These are phyloP conservation scores for Nylanderia fulva DNA, from an alignment of 1,140 invertebrate species.

Conservation along the genomic window DNA sequence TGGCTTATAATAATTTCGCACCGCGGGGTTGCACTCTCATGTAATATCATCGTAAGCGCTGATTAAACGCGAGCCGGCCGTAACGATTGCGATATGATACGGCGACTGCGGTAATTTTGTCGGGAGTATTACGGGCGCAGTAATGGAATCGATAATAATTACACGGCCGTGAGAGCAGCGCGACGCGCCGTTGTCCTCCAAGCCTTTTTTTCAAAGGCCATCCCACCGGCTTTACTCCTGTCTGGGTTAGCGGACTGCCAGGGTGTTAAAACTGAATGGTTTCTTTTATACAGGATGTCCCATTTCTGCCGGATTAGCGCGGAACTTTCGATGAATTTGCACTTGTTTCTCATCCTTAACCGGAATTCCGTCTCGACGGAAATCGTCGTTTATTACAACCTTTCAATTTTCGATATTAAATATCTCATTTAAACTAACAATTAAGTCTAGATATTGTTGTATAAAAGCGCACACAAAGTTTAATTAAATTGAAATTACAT, in stretches of 20 bases:
- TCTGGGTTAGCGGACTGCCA: background rate
- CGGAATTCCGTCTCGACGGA: too few relatives aligned
- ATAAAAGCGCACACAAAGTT: background rate
- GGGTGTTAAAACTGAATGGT: conserved; percentile 17
- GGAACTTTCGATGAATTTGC: conserved; percentile 8
- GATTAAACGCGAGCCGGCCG: conserved; percentile 69
- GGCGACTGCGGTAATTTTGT: conserved; percentile 66
- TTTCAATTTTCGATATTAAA: background rate
- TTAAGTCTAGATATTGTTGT: background rate
- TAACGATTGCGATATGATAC: conserved; percentile 69
- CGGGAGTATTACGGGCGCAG: conserved; percentile 65
- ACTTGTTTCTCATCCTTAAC: background rate
- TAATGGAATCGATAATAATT: conserved; percentile 74
- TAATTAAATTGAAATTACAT: conserved; percentile 20
- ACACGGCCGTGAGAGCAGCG: conserved; percentile 15
- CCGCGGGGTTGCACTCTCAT: conserved; percentile 51
- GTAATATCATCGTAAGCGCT: conserved; percentile 70
- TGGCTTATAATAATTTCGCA: conserved; percentile 71
- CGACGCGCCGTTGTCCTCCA: conserved; percentile 31
- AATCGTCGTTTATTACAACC: background rate
- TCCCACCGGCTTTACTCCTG: conserved; percentile 18
- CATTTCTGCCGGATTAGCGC: background rate
- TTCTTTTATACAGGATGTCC: conserved; percentile 13
- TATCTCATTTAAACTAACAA: background rate
- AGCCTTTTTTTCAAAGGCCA: conserved; percentile 50